These are phyloP conservation scores for Saccopteryx leptura DNA, from an alignment of 2,113 vertebrate genomes.

Conservation along the genomic window DNA sequence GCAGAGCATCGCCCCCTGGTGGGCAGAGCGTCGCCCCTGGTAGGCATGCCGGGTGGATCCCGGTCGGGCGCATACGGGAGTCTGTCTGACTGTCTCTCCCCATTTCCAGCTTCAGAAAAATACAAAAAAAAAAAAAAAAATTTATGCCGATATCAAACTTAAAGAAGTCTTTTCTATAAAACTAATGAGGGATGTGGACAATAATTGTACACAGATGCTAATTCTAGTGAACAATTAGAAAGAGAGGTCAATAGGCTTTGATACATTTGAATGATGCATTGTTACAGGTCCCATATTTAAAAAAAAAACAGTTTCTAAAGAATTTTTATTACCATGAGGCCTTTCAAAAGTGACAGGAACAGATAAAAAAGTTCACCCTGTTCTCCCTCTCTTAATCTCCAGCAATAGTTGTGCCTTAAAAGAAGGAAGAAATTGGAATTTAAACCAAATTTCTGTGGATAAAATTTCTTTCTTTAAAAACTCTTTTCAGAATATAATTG, in stretches of 20 bases:
- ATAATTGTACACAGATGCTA: not conserved
- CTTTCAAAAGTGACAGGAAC: conserved; percentile 7
- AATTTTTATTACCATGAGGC: not conserved
- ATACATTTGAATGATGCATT: not conserved
- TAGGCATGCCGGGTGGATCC: no score
- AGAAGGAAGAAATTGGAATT: not conserved
- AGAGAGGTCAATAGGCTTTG: not conserved
- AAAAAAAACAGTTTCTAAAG: not conserved
- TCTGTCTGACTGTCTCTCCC: no score
- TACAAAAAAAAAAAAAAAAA: no score
- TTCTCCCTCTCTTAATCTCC: no score
- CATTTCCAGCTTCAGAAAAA: no score
- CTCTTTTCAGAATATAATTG: not conserved
- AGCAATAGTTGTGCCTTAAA: not conserved
- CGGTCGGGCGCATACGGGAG: no score
- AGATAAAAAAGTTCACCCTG: not conserved
- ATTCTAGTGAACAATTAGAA: conserved; percentile 19
- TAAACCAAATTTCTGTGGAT: not conserved
- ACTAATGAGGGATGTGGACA: not conserved
- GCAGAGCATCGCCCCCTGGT: no score
- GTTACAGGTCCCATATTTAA: not conserved
- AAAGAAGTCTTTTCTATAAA: not conserved
- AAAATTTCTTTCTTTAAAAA: not conserved
- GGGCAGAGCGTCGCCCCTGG: no score
- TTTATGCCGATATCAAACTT: not conserved